Base-by-base conservation (phyloP, 2,113 vertebrate genomes). In the Corythoichthys intestinalis region DNA sequence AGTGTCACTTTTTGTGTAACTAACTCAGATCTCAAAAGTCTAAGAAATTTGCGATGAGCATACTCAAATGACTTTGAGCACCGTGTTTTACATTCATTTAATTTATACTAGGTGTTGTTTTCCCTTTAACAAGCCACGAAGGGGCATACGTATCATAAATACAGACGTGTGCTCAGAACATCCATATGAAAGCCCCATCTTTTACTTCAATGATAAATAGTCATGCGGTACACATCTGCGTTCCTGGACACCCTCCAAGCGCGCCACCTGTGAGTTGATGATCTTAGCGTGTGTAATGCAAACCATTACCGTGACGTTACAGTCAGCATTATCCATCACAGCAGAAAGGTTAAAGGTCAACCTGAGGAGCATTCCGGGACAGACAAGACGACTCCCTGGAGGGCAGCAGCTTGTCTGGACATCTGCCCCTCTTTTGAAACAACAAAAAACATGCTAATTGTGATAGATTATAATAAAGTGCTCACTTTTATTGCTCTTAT, bases 331-430 rank as follows among this genome's bases (percentile, higher is more conserved):
- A 69, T 71, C 35, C 65, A 61, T 85, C 78, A 72, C 75, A 68
- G 78, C 46, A 13, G 10, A 34, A 64, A 74, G 76, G 73, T 85
- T 76, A 73, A 48, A 77, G 76, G 77, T 84, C 57, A 70, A 28
- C 35, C 47, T 4, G 59, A 17, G 62, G 67, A 80, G 70, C 80
- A 86, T 88, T 79, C 84, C 81, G 66, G 75, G 53, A 78, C 56
- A 78, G 78, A 86, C 75, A 74, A 61, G 58, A 73, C 2, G 77
- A 53, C 75, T 83, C 80, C 85, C 80, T 20, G 80, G 72, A 84
- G 82, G 49, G 77, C 77, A 74, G 76, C 66, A 75, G 73, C 79
- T 60, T 65, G 78, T 83, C 60, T 74, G 79, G 71, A 81, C 78
- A 84, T 88, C 78, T 89, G 87, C 70, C 77, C 77, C 28, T 37